A percentile compares a stretch with the other conserved stretches of the same genome.
These are phyloP conservation scores for Xestia xanthographa DNA, from an alignment of 2,888 invertebrate genomes.

Conservation along the genomic window DNA sequence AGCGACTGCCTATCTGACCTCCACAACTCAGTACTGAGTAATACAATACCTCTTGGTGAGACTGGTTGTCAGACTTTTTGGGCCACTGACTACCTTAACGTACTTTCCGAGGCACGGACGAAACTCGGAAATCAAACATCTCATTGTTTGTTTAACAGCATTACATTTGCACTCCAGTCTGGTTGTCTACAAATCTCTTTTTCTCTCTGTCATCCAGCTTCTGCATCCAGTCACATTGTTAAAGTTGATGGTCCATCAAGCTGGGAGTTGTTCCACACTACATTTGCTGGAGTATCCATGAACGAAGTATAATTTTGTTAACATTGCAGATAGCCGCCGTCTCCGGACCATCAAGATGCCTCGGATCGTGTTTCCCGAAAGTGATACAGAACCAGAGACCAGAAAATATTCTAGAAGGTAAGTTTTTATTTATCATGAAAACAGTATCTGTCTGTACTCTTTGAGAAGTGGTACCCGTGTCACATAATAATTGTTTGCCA, in stretches of 20 bases:
- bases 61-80: no score
- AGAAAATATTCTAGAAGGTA: slow-evolving; percentile 88
- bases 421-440: neutral
- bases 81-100: no score
- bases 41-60: no score
- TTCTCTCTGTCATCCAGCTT: neutral
- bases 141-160: neutral
- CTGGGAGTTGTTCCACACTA: neutral
- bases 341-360: slow-evolving; percentile 88
- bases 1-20: no score
- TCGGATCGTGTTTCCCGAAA: slow-evolving; percentile 87
- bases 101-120: no score
- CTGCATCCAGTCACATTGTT: neutral
- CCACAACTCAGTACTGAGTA: no score
- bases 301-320: neutral
- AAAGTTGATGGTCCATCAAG: neutral
- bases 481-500: neutral
- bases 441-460: neutral
- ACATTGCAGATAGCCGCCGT: slow-evolving; percentile 82
- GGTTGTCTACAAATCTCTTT: neutral
- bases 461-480: neutral
- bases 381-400: slow-evolving; percentile 87
- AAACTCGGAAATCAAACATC: fast-evolving
- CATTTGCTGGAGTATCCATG: neutral
- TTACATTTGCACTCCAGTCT: neutral